Evolutionary conservation across 2,113 vertebrate genomes (phyloP).

Genomic region (Agelaius phoeniceus): DNA sequence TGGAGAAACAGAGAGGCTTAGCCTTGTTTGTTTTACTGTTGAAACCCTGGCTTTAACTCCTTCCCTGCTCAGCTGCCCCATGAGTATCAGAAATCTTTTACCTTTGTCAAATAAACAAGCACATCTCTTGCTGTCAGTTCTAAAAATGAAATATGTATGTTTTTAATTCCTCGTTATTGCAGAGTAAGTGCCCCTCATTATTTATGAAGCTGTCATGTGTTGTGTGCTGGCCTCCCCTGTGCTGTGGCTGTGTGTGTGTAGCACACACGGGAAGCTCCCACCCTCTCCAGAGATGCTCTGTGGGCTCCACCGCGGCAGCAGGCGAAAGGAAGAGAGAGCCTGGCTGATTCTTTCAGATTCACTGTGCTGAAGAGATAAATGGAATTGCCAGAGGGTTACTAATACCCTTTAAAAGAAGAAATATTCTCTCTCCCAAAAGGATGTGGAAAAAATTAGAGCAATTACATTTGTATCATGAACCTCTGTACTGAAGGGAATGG

Average conservation of each 20-base stretch:
- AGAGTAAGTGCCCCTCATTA: neutral
- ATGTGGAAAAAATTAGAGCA: conserved; percentile 63
- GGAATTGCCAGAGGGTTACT: conserved; percentile 71
- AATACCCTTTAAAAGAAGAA: conserved; percentile 70
- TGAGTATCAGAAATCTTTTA: neutral
- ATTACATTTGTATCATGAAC: conserved; percentile 69
- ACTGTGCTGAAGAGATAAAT: conserved; percentile 65
- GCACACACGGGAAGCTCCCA: neutral
- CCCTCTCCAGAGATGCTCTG: neutral
- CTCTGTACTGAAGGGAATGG: conserved; percentile 46
- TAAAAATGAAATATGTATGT: conserved; percentile 24
- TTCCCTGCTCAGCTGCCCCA: neutral
- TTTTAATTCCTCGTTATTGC: neutral
- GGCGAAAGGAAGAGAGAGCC: neutral
- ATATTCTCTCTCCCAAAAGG: conserved; percentile 63
- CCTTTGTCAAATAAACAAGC: neutral
- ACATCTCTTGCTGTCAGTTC: neutral
- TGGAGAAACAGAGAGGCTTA: conserved; percentile 24
- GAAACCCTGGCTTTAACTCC: conserved; percentile 43
- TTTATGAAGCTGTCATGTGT: neutral
- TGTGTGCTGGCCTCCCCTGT: neutral
- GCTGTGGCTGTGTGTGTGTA: neutral
- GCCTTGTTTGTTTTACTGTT: conserved; percentile 30
- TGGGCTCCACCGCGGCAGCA: fast-evolving
- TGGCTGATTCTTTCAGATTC: conserved; percentile 7